Evolutionary conservation across 2,113 vertebrate species (phyloP), one percentile per base, ranked within the genome.

Genomic region (Lepus americanus): DNA sequence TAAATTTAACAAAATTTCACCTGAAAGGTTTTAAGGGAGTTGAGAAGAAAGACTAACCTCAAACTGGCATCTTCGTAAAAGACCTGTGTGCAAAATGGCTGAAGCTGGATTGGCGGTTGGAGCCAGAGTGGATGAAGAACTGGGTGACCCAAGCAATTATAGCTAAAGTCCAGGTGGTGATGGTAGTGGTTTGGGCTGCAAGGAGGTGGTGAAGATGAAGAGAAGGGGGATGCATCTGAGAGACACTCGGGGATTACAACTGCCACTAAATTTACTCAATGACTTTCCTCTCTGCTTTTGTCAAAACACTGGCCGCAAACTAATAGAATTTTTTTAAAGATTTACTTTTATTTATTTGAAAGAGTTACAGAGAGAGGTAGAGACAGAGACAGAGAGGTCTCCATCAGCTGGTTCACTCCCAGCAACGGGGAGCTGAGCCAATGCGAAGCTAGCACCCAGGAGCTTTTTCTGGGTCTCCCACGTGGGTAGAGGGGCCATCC

Each of bases 281-380:
- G 29, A 80, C 63, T 70, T 80, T 53, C 61, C 72, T 88, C 49
- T 66, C 31, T 83, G 61, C 55, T 66, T 69, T 84, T 51, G 63
- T 87, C 31, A 86, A 94, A 96, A 78, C 73, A 82, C 14, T 66
- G 61, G 53, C 79, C 39, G 49, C n/a, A 61, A 29, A 16, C 80
- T 77, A 89, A 92, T 44, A 74, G 64, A 92, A 72, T 81, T 25
- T 44, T 44, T 44, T 44, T 36, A 36, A 44, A 44, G 44, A 6
- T 44, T 44, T 44, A 44, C 6, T 44, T 44, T 44, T 44, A 44
- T 44, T 44, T 44, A 44, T 7, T 44, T 44, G 44, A 44, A 44
- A 44, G 44, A 44, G 44, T 44, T 44, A 44, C 44, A 44, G 44
- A 44, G 44, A 44, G 44, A 44, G 44, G 44, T 44, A 44, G 44